phyloP scores from a whole-genome alignment of 2,888 invertebrate genomes.

The Cetonia aurata region DNA sequence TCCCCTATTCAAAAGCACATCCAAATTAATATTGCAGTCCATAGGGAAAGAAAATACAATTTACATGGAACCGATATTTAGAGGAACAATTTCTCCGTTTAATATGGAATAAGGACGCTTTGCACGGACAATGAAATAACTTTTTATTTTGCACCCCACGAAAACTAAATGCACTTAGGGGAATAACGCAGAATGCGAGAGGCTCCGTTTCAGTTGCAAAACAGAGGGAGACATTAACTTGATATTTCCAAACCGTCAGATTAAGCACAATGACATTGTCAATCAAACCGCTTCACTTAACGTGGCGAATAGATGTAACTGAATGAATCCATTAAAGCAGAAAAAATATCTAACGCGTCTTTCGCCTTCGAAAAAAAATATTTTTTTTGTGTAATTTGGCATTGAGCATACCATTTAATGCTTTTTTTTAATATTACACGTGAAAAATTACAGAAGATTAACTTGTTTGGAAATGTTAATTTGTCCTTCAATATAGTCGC shows the following conservation, averaged over 20 bases:
- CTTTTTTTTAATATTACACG: no score
- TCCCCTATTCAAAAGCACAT: no score
- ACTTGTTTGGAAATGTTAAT: no score
- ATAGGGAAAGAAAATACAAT: constrained; percentile 2
- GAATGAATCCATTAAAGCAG: constrained; percentile 35
- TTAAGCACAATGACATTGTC: constrained; percentile 40
- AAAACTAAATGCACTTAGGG: constrained; percentile 43
- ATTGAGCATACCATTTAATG: no score
- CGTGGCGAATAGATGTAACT: constrained; percentile 18
- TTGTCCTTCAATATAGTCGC: no score
- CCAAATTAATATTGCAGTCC: neutral
- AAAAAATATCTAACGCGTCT: constrained; percentile 11
- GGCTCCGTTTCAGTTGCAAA: constrained; percentile 41
- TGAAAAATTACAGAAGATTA: no score
- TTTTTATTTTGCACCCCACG: constrained; percentile 45
- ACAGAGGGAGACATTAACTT: constrained; percentile 43
- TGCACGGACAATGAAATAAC: constrained; percentile 41
- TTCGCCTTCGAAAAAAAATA: no score
- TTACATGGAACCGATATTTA: constrained; percentile 14
- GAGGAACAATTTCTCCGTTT: constrained; percentile 38
- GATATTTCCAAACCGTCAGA: constrained; percentile 39
- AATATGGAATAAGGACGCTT: constrained; percentile 19
- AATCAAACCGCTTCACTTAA: constrained; percentile 32
- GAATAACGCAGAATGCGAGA: constrained; percentile 39
- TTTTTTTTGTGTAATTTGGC: no score